phyloP scores from a whole-genome alignment of 2,888 invertebrate species.

The Sthenelais limicola region DNA sequence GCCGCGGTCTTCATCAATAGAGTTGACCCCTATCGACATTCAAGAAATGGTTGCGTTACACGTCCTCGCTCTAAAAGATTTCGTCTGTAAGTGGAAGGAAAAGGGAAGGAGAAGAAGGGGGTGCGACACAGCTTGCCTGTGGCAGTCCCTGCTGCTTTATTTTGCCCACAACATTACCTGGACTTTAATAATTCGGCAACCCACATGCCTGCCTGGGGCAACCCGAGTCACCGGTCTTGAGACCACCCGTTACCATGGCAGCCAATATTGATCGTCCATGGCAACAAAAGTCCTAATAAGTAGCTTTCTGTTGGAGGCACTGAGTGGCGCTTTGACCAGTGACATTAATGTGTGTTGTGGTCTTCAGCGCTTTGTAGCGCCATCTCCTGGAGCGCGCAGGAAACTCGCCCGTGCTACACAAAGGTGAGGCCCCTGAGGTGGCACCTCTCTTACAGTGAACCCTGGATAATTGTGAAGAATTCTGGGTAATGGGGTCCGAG shows the following conservation, averaged over 20 bases:
- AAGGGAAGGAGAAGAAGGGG: slow-evolving; percentile 25
- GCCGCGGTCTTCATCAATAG: too few relatives aligned
- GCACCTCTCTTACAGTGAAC: too few relatives aligned
- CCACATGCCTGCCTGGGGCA: slow-evolving; percentile 18
- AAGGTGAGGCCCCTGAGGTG: too few relatives aligned
- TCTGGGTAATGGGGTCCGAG: too few relatives aligned
- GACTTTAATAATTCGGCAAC: slow-evolving; percentile 26
- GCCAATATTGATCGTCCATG: slow-evolving; percentile 15
- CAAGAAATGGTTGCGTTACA: slow-evolving; percentile 11
- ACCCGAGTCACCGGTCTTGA: not conserved
- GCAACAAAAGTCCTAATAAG: slow-evolving; percentile 39
- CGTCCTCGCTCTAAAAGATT: slow-evolving; percentile 28
- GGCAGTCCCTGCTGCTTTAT: slow-evolving; percentile 31
- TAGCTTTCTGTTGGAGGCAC: too few relatives aligned
- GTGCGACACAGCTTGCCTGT: slow-evolving; percentile 14
- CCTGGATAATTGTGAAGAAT: too few relatives aligned
- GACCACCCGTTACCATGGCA: slow-evolving; percentile 31
- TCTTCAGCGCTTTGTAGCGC: too few relatives aligned
- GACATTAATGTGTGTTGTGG: too few relatives aligned
- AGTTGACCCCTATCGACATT: too few relatives aligned
- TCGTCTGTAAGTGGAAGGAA: slow-evolving; percentile 38
- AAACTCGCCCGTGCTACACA: too few relatives aligned
- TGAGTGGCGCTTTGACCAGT: too few relatives aligned
- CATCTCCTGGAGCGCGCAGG: too few relatives aligned
- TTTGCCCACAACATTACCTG: slow-evolving; percentile 29